These are phyloP conservation scores for Troglohyphantes excavatus DNA, from an alignment of 2,888 invertebrate genomes.

Conservation along the genomic window DNA sequence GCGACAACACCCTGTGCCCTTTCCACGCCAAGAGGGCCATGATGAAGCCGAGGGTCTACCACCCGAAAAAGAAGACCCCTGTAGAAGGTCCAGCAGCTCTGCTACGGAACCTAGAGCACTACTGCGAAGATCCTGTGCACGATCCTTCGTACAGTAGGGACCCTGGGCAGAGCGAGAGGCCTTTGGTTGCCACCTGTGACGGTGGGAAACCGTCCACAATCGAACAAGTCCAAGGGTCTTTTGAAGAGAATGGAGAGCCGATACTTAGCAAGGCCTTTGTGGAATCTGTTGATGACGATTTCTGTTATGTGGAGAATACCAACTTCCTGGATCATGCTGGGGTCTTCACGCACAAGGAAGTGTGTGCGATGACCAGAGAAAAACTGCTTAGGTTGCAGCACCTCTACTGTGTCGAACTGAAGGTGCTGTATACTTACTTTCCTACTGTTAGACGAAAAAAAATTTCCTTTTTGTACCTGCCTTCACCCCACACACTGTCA, in stretches of 20 bases:
- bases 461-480: no score
- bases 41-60: conserved; percentile 86
- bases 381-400: conserved; percentile 90
- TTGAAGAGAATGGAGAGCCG: not conserved
- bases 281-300: conserved; percentile 42
- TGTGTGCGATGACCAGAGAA: conserved; percentile 89
- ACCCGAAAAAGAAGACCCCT: conserved; percentile 85
- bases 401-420: conserved; percentile 92
- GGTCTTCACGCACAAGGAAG: conserved; percentile 94
- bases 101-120: conserved; percentile 87
- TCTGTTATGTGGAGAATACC: conserved; percentile 82
- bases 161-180: conserved; percentile 1
- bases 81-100: conserved; percentile 87
- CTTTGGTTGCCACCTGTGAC: conserved; percentile 6
- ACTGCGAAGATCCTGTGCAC: conserved; percentile 83
- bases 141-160: conserved; percentile 47
- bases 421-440: no score
- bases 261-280: conserved; percentile 14
- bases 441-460: no score
- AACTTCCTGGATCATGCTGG: conserved; percentile 88
- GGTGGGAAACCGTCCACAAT: conserved; percentile 14
- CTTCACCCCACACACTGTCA: no score
- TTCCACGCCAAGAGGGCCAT: conserved; percentile 88
- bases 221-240: not conserved
- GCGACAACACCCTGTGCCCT: conserved; percentile 85